phyloP scores from a whole-genome alignment of 2,888 invertebrate species.

The Dexiosoma caninum region DNA sequence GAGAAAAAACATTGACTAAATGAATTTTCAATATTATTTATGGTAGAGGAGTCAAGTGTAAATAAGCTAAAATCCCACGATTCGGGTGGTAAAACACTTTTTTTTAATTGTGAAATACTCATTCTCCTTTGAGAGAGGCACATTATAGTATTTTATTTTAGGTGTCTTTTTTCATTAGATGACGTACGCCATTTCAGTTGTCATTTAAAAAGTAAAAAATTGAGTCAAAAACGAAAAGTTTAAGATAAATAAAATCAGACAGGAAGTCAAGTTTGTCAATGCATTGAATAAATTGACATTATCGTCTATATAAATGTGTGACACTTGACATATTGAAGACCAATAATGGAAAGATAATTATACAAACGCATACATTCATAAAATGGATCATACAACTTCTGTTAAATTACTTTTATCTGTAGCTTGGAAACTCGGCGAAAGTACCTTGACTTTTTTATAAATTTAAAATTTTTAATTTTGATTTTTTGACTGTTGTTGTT shows the following conservation, averaged over 20 bases:
- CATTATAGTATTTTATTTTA: constrained; percentile 14
- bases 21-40: constrained; percentile 55
- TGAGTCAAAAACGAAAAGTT: constrained; percentile 23
- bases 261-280: constrained; percentile 62
- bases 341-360: constrained; percentile 59
- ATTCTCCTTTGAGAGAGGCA: not conserved
- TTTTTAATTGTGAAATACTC: not conserved
- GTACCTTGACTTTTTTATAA: constrained; percentile 24
- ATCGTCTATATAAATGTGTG: constrained; percentile 52
- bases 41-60: constrained; percentile 60
- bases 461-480: constrained; percentile 37
- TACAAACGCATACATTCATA: not conserved
- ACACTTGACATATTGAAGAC: constrained; percentile 62
- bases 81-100: constrained; percentile 54
- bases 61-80: constrained; percentile 62
- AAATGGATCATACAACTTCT: not conserved
- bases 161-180: constrained; percentile 57
- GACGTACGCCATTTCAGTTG: constrained; percentile 61
- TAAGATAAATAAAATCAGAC: constrained; percentile 48
- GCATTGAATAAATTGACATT: constrained; percentile 46
- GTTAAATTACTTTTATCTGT: not conserved
- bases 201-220: no score
- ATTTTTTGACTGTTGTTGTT: constrained; percentile 46
- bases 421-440: not conserved
- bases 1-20: constrained; percentile 33